phyloP scores from a whole-genome alignment of 2,113 vertebrate species.

The Sebastes fasciatus region DNA sequence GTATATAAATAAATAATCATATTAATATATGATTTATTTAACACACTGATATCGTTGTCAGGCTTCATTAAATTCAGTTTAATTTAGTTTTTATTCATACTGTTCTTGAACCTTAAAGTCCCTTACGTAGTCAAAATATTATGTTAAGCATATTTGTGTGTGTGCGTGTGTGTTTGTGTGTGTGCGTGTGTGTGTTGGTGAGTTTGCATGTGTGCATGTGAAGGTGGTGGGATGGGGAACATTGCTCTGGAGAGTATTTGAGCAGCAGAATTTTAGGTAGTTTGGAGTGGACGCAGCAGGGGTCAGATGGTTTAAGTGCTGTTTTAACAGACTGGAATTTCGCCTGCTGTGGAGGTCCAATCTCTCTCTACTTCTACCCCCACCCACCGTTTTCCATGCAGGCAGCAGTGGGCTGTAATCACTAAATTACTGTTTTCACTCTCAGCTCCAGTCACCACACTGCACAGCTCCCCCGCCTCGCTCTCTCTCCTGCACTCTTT shows the following conservation, averaged over 20 bases:
- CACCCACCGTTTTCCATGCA: conserved; percentile 45
- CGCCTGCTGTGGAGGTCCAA: conserved; percentile 63
- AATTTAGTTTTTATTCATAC: not conserved
- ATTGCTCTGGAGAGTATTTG: not conserved
- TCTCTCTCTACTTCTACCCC: conserved; percentile 39
- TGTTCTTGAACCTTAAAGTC: not conserved
- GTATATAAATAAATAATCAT: not conserved
- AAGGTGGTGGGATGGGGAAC: not conserved
- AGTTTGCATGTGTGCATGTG: not conserved
- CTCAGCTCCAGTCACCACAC: conserved; percentile 73
- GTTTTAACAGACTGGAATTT: conserved; percentile 70
- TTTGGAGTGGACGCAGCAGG: conserved; percentile 54
- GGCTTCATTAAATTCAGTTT: not conserved
- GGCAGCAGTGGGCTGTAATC: conserved; percentile 79
- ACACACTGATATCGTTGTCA: not conserved
- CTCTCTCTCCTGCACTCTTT: conserved; percentile 34
- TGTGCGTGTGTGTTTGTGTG: conserved; percentile 22
- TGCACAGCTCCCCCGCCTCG: conserved; percentile 42
- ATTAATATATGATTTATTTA: not conserved
- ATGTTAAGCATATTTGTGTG: not conserved
- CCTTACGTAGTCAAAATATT: not conserved
- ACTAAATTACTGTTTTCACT: conserved; percentile 85
- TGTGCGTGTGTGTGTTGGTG: not conserved
- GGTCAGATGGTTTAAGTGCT: conserved; percentile 71
- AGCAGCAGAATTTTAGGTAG: conserved; percentile 18